Evolutionary conservation across 2,113 vertebrate genomes (phyloP).

Genomic region (cattle (Bos taurus)): ARS-UCD2.0 NC_037330.1:46396501-46397000

Average conservation of each 20-base stretch:
- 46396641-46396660: neutral
- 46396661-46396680: too few relatives aligned
- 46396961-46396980: neutral
- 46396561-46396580: neutral
- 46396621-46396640: neutral
- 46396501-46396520: constrained; percentile 30
- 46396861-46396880: neutral
- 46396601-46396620: neutral
- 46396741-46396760: neutral
- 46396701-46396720: neutral
- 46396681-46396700: neutral
- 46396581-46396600: neutral
- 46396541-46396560: constrained; percentile 23
- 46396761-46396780: neutral
- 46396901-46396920: neutral
- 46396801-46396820: neutral
- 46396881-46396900: neutral
- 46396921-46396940: neutral
- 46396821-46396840: neutral
- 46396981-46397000: neutral
- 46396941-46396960: neutral
- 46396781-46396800: neutral
- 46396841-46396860: neutral
- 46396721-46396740: too few relatives aligned
- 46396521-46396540: constrained; percentile 42